These are phyloP conservation scores for Paelopatides confundens DNA, from an alignment of 53 echinoderm and acorn worm genomes.

Conservation along the genomic window DNA sequence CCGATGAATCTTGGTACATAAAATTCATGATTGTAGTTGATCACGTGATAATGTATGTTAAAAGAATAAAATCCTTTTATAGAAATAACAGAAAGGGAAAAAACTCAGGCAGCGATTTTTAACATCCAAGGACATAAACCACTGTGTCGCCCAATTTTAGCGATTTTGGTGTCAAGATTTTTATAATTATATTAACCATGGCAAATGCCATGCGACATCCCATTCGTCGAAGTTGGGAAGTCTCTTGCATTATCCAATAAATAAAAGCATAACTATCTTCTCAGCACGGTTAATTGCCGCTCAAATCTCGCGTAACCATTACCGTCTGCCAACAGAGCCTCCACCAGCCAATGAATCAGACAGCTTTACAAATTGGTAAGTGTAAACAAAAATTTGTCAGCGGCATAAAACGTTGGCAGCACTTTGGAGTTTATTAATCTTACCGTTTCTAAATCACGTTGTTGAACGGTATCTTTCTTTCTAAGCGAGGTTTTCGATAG, in stretches of 20 bases:
- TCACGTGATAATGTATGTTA: not conserved
- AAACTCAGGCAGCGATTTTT: not conserved
- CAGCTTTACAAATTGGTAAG: constrained; percentile 50
- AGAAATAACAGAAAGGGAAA: not conserved
- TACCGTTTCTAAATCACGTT: constrained; percentile 35
- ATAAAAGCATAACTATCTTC: constrained; percentile 40
- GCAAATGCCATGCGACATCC: not conserved
- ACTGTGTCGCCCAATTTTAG: not conserved
- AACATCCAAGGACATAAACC: not conserved
- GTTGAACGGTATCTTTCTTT: constrained; percentile 34
- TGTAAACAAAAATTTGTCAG: constrained; percentile 48
- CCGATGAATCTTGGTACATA: not conserved
- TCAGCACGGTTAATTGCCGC: constrained; percentile 50
- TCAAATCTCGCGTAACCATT: constrained; percentile 51
- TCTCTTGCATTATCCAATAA: constrained; percentile 43
- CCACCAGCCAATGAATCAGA: constrained; percentile 33
- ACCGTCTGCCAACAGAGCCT: constrained; percentile 40
- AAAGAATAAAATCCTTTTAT: not conserved
- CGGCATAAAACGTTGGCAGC: constrained; percentile 48
- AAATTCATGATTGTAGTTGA: not conserved
- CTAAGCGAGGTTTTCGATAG: not conserved
- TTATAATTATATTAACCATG: constrained; percentile 31
- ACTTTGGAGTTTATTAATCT: constrained; percentile 50
- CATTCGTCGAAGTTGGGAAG: not conserved
- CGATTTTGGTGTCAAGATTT: constrained; percentile 3